These are phyloP conservation scores for rat (Rattus norvegicus) DNA, from an alignment of 2,113 vertebrate species.

Conservation along the genomic window GRCr8 NC_086026.1:45485001-45485500, in stretches of 20 bases:
- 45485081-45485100: too few relatives aligned
- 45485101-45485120: too few relatives aligned
- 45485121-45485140: too few relatives aligned
- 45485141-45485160: too few relatives aligned
- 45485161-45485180: too few relatives aligned
- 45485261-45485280: not conserved
- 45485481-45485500: not conserved
- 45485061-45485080: too few relatives aligned
- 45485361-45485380: not conserved
- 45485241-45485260: not conserved
- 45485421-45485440: not conserved
- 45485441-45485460: not conserved
- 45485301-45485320: not conserved
- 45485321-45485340: not conserved
- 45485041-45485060: too few relatives aligned
- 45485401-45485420: not conserved
- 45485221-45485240: not conserved
- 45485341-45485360: not conserved
- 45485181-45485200: too few relatives aligned
- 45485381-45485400: not conserved
- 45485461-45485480: not conserved
- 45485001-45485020: too few relatives aligned
- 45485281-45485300: not conserved
- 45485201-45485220: not conserved
- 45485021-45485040: too few relatives aligned